Percentiles rank a stretch among this genome's conserved stretches.
phyloP scores from a whole-genome alignment of 2,797 vertebrate species.

The Pipistrellus kuhlii region DNA sequence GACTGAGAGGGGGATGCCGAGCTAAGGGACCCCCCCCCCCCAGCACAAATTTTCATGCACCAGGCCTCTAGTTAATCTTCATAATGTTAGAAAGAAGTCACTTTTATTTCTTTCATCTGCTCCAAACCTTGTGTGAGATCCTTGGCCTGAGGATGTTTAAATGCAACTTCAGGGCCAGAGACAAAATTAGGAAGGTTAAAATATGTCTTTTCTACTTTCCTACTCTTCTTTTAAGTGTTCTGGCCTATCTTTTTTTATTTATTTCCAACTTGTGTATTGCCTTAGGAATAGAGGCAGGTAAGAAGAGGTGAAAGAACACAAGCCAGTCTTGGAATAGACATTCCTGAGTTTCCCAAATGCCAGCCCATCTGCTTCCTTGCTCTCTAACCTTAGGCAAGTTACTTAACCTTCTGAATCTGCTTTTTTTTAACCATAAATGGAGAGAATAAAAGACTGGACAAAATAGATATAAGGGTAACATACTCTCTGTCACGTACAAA shows the following conservation, averaged over 20 bases:
- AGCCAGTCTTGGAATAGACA: not conserved
- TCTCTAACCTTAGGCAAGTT: not conserved
- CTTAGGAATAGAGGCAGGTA: not conserved
- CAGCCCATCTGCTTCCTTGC: not conserved
- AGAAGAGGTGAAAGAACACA: not conserved
- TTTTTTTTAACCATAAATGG: not conserved
- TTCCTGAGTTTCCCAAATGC: not conserved
- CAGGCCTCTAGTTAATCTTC: not conserved
- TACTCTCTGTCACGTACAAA: not conserved
- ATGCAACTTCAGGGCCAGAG: not conserved
- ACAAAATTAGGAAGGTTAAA: conserved; percentile 23
- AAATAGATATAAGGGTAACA: not conserved
- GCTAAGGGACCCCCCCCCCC: too few relatives aligned
- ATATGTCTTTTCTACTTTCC: not conserved
- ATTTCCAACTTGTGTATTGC: not conserved
- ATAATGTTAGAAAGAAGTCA: conserved; percentile 23
- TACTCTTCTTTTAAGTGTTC: not conserved
- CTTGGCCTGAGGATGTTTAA: not conserved
- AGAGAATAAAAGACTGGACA: not conserved
- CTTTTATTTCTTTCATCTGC: not conserved
- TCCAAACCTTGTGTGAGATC: not conserved
- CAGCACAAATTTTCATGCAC: too few relatives aligned
- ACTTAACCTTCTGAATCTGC: not conserved
- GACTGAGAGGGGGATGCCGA: too few relatives aligned
- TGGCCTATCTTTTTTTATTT: not conserved